phyloP scores from a whole-genome alignment of 92 coral and sea anemone species.

The Palythoa heliodiscus region DNA sequence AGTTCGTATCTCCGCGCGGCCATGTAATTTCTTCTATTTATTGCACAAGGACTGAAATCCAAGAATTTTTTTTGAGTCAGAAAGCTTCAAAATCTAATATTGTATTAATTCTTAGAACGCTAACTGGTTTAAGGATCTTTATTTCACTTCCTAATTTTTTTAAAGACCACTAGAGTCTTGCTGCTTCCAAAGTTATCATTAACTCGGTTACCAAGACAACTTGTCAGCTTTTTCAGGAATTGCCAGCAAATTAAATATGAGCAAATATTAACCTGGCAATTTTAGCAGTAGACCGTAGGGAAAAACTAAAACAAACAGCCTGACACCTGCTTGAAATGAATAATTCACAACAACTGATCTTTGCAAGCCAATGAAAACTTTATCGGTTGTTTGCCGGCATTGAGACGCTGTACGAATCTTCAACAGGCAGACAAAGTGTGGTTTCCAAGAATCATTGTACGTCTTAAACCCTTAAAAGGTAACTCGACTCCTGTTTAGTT shows the following conservation, averaged over 20 bases:
- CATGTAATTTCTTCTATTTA: too few species aligned
- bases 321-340: conserved; percentile 17
- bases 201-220: conserved; percentile 2
- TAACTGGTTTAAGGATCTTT: too few species aligned
- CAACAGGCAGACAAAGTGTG: conserved; percentile 20
- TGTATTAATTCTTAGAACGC: too few species aligned
- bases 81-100: too few species aligned
- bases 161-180: too few species aligned
- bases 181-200: too few species aligned
- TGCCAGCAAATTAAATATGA: background rate
- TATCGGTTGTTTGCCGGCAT: background rate
- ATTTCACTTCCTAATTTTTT: too few species aligned
- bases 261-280: conserved; percentile 15
- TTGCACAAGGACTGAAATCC: too few species aligned
- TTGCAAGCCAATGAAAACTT: conserved; percentile 15
- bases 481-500: background rate
- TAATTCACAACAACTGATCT: conserved; percentile 10
- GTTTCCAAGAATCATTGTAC: conserved; percentile 5
- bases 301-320: conserved; percentile 9
- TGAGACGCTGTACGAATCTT: conserved; percentile 16
- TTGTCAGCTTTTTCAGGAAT: background rate
- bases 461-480: background rate
- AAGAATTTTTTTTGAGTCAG: too few species aligned
- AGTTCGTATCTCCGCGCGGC: too few species aligned
- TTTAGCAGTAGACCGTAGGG: background rate